Evolutionary conservation across 1,140 invertebrate species (phyloP).

Genomic region (Pygmarrhopalites habei): DNA sequence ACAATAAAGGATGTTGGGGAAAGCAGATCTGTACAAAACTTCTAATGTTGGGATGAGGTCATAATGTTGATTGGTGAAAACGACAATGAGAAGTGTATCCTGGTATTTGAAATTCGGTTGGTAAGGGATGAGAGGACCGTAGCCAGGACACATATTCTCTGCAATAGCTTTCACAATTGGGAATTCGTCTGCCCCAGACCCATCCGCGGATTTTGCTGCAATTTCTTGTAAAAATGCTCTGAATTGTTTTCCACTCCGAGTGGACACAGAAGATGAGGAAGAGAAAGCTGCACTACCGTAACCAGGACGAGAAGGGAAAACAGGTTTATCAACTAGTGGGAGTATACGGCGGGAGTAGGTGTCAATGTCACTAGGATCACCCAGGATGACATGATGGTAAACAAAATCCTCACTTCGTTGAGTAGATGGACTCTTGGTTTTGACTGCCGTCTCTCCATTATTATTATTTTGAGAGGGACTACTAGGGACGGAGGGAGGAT

Average conservation of each 20-base stretch:
- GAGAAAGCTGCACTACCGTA: not conserved
- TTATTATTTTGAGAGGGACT: not conserved
- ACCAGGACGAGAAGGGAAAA: slow-evolving; percentile 17
- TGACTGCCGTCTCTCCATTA: not conserved
- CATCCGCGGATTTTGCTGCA: slow-evolving; percentile 25
- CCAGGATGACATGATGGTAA: slow-evolving; percentile 24
- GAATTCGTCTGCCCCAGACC: slow-evolving; percentile 24
- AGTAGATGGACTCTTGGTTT: too few relatives aligned
- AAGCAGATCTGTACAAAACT: slow-evolving; percentile 41
- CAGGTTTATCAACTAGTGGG: slow-evolving; percentile 25
- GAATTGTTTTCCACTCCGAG: slow-evolving; percentile 28
- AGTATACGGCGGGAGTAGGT: slow-evolving; percentile 21
- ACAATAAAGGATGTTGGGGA: slow-evolving; percentile 44
- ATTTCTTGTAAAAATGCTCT: slow-evolving; percentile 26
- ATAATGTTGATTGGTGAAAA: slow-evolving; percentile 42
- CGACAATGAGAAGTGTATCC: slow-evolving; percentile 42
- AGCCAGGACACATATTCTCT: slow-evolving; percentile 41
- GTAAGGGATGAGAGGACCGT: slow-evolving; percentile 39
- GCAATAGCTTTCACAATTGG: slow-evolving; percentile 40
- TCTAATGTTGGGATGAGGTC: slow-evolving; percentile 43
- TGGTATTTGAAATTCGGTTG: slow-evolving; percentile 25
- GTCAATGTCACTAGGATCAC: slow-evolving; percentile 3
- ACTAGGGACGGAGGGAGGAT: not conserved
- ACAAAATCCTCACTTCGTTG: too few relatives aligned
- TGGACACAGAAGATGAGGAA: slow-evolving; percentile 1